Base-by-base conservation (phyloP, 1,140 invertebrate genomes). In the Drosophila kepulauana region DNA sequence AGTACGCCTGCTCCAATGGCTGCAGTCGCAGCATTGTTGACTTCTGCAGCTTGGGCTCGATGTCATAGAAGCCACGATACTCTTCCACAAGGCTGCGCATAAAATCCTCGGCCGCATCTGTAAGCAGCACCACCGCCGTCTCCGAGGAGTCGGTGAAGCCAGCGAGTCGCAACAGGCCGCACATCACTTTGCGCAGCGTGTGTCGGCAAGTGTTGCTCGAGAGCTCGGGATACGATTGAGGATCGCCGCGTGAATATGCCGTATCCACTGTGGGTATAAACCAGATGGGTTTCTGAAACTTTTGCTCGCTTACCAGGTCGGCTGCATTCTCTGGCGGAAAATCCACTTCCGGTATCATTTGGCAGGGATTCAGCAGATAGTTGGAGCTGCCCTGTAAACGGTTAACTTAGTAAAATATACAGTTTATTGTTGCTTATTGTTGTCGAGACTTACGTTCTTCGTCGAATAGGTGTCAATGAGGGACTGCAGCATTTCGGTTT, bases 321-420 rank as follows among this genome's bases (percentile, higher is more conserved):
- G 91, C 91, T 3, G 88, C 85, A 68, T 92, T 92, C 51, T 92
- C 91, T 0, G 91, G 86, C 5, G 91, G 90, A 56, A 92, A 92
- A 49, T 92, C 88, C 11, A 92, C 88, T 52, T 92, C 88, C 1
- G 91, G 91, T 85, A 92, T 92, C 82, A 92, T 91, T 64, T 92
- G 91, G 70, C 91, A 91, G 33, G 91, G 90, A 73, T 92, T 92
- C 0, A 92, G 56, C 15, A 92, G 61, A 56, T 92, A 92, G 41
- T 92, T 92, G 0, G 91, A 89, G 2, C 72, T 74, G 10, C 91
- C 91, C 91, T 92, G 3, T 20, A 58, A 49, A 11, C 48, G 25
- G 13, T 20, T 28, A 16, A 20, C 30, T 3, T 33, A 62, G 1
- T 56, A 25, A 52, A 11, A 20, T 20, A n/a, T 4, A 38, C 2